These are phyloP conservation scores for Maniola jurtina DNA, from an alignment of 1,140 invertebrate genomes.

Conservation along the genomic window DNA sequence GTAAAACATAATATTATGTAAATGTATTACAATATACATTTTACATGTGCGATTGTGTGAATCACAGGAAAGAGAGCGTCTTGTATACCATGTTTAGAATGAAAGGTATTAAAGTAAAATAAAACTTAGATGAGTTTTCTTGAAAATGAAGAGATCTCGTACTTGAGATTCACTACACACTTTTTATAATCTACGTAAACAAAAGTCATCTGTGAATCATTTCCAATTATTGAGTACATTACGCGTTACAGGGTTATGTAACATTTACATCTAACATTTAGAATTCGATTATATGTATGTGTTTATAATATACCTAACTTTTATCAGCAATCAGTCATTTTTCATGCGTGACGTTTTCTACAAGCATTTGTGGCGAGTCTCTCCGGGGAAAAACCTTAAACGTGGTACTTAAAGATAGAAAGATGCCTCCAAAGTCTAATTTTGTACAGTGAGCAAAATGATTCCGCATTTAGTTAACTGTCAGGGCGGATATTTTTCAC, in stretches of 20 bases:
- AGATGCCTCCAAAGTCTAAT: constrained; percentile 33
- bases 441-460: constrained; percentile 42
- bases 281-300: constrained; percentile 43
- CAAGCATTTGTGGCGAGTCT: constrained; percentile 20
- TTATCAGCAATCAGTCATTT: constrained; percentile 42
- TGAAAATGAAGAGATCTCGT: constrained; percentile 22
- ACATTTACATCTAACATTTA: constrained; percentile 45
- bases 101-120: constrained; percentile 6
- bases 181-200: constrained; percentile 29
- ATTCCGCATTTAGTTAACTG: constrained; percentile 44
- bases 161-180: constrained; percentile 35
- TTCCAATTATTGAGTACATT: constrained; percentile 28
- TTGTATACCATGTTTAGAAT: constrained; percentile 17
- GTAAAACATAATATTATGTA: constrained; percentile 30
- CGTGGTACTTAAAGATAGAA: constrained; percentile 29
- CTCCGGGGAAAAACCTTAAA: constrained; percentile 26
- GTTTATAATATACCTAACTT: constrained; percentile 28
- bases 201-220: constrained; percentile 24
- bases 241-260: constrained; percentile 33
- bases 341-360: constrained; percentile 27
- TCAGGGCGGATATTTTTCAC: constrained; percentile 42
- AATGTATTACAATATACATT: constrained; percentile 6
- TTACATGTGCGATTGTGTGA: constrained; percentile 24
- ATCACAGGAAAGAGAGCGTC: constrained; percentile 26
- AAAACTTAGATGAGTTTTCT: background rate